phyloP scores from a whole-genome alignment of 37 sponge, comb jelly and placozoan genomes.

The Diacarnus erythraeanus region DNA sequence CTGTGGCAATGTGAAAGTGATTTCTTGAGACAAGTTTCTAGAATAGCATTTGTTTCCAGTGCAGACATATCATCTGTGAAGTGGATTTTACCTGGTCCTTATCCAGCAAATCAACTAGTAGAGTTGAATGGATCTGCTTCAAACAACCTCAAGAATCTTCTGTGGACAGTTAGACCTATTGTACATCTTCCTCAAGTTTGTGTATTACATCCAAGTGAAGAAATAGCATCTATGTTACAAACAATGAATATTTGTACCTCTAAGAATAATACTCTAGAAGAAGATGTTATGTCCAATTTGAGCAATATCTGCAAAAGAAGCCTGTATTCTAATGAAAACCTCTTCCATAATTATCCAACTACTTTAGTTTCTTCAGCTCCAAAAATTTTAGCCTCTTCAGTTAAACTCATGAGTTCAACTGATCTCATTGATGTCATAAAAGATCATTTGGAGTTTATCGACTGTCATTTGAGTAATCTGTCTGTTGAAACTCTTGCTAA shows the following conservation, averaged over 20 bases:
- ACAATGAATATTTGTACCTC: background rate
- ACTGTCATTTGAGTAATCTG: background rate
- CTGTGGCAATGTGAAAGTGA: slow-evolving; percentile 11
- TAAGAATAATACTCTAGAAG: background rate
- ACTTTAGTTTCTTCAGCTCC: background rate
- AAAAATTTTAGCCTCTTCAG: no score
- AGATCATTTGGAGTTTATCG: slow-evolving; percentile 9
- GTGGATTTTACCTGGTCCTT: slow-evolving; percentile 32
- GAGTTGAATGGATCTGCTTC: slow-evolving; percentile 14
- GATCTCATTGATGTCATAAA: slow-evolving; percentile 5
- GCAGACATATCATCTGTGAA: background rate
- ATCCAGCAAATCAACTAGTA: background rate
- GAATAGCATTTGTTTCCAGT: slow-evolving; percentile 30
- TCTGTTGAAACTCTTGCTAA: background rate
- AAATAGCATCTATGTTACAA: background rate
- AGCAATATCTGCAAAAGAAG: slow-evolving; percentile 16
- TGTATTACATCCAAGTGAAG: background rate
- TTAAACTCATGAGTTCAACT: no score
- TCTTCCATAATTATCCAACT: background rate
- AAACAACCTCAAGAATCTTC: background rate
- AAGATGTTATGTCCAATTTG: slow-evolving; percentile 45
- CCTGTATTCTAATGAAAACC: background rate
- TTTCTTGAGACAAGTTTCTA: slow-evolving; percentile 12
- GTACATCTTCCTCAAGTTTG: background rate
- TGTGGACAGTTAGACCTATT: slow-evolving; percentile 65